Conservation (phyloP, 2,797 vertebrate genomes). For the Geotria australis region DNA sequence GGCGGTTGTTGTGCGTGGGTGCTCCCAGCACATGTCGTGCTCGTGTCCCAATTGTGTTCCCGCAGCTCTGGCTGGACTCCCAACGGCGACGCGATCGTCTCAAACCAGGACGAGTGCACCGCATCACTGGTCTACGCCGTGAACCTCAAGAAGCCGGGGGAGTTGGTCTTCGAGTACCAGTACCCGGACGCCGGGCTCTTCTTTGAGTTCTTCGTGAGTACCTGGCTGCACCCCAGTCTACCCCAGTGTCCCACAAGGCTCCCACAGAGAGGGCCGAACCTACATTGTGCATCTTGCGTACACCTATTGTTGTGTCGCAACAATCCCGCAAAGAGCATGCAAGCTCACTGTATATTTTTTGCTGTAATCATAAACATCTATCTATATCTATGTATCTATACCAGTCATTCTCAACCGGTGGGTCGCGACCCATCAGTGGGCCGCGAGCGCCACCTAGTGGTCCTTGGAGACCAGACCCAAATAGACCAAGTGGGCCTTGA, state of each 20-base stretch:
- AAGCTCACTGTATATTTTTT: no score
- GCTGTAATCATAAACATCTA: no score
- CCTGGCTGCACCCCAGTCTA: background rate
- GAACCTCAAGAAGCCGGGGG: constrained; percentile 55
- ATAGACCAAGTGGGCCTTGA: no score
- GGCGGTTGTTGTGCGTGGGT: background rate
- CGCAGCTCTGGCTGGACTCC: constrained; percentile 56
- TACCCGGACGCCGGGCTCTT: constrained; percentile 54
- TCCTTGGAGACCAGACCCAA: no score
- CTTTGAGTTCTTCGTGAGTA: constrained; percentile 83
- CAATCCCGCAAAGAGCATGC: no score
- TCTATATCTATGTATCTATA: no score
- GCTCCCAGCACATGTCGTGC: background rate
- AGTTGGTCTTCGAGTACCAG: constrained; percentile 51
- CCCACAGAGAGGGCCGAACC: background rate
- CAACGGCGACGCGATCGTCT: constrained; percentile 41
- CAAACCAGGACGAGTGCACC: constrained; percentile 70
- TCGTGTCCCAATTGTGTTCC: background rate
- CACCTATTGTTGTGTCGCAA: no score
- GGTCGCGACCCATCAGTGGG: no score
- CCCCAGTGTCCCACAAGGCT: background rate
- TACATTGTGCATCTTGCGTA: no score
- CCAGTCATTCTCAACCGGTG: no score
- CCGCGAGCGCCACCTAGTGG: no score
- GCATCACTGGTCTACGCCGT: constrained; percentile 57